A percentile compares a stretch with the other conserved stretches of the same genome.
phyloP scores from a whole-genome alignment of 2,113 vertebrate genomes.

The Cathartes aura region DNA sequence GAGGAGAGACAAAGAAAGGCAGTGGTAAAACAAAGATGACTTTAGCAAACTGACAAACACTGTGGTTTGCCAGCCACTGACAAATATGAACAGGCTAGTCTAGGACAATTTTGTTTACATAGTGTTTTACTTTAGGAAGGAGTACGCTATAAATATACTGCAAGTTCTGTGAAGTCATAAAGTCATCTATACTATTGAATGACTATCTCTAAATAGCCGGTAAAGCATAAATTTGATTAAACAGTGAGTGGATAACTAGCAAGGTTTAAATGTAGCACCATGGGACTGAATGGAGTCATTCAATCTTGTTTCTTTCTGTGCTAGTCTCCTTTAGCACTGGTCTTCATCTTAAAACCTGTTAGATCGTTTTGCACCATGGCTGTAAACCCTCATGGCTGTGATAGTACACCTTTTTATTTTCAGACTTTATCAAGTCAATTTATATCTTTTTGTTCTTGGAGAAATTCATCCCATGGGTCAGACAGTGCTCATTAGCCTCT shows the following conservation, averaged over 20 bases:
- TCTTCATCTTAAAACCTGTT: background rate
- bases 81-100: background rate
- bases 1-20: constrained; percentile 18
- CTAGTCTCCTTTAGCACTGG: background rate
- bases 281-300: background rate
- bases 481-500: background rate
- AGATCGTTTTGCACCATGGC: background rate
- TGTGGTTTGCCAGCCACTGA: constrained; percentile 47
- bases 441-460: background rate
- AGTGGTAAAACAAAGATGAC: constrained; percentile 26
- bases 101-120: constrained; percentile 35
- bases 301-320: background rate
- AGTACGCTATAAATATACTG: constrained; percentile 24
- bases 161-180: constrained; percentile 13
- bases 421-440: background rate
- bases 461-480: background rate
- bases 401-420: background rate
- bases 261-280: background rate
- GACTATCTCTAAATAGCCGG: background rate
- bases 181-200: background rate
- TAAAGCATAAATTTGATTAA: background rate
- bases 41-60: constrained; percentile 38
- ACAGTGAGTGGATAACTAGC: background rate
- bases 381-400: background rate
- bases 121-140: constrained; percentile 19